Evolutionary conservation across 2,888 invertebrate species (phyloP).

Genomic region (Nudaria mundana): DNA sequence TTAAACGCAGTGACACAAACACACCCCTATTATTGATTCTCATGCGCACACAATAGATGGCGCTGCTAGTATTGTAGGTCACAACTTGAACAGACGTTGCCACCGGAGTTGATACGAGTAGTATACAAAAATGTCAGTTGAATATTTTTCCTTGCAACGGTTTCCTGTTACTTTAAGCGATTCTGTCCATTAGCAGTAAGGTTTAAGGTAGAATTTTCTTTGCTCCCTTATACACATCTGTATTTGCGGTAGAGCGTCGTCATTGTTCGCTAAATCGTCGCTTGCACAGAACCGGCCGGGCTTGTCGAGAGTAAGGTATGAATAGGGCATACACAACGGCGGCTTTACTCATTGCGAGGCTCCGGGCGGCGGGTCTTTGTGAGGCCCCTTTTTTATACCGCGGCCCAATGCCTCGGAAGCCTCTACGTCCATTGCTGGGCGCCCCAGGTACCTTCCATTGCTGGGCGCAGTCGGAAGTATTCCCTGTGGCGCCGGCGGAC

Average conservation of each 20-base stretch:
- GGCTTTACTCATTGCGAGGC: too few species aligned
- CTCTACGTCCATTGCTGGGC: too few species aligned
- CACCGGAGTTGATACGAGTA: conserved; percentile 77
- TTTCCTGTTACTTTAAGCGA: conserved; percentile 25
- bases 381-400: too few species aligned
- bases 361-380: too few species aligned
- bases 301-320: conserved; percentile 77
- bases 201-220: conserved; percentile 39
- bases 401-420: too few species aligned
- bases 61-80: conserved; percentile 71
- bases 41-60: conserved; percentile 75
- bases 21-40: conserved; percentile 67
- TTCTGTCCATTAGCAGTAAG: conserved; percentile 37
- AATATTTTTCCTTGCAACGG: conserved; percentile 72
- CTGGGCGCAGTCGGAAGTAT: too few species aligned
- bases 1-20: conserved; percentile 42
- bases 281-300: conserved; percentile 76
- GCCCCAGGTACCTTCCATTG: too few species aligned
- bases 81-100: conserved; percentile 74
- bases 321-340: conserved; percentile 68
- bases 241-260: conserved; percentile 76
- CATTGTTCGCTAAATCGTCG: conserved; percentile 81
- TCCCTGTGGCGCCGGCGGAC: too few species aligned
- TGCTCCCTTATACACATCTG: conserved; percentile 50
- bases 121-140: conserved; percentile 79